These are phyloP conservation scores for Bombus ignitus DNA, from an alignment of 1,140 invertebrate genomes.

Conservation along the genomic window DNA sequence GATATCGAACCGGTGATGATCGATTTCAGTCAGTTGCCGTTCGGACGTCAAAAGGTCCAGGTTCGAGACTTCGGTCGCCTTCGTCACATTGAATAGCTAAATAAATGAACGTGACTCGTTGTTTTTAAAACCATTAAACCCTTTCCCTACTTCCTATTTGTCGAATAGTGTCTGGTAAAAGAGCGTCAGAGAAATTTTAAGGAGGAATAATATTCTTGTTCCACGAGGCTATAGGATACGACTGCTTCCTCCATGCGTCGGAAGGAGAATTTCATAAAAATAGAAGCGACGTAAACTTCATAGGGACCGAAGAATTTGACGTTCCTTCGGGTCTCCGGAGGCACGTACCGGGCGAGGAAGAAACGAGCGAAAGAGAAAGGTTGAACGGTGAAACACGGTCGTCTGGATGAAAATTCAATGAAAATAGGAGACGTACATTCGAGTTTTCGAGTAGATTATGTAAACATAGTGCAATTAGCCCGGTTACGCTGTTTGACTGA, in stretches of 20 bases:
- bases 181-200: slow-evolving; percentile 2
- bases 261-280: slow-evolving; percentile 49
- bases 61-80: too few species aligned
- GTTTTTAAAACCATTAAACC: too few species aligned
- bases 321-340: slow-evolving; percentile 22
- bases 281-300: slow-evolving; percentile 53
- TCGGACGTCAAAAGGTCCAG: too few species aligned
- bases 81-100: too few species aligned
- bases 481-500: slow-evolving; percentile 33
- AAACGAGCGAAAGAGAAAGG: neutral
- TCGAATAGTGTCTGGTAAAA: neutral
- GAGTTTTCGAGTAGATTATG: slow-evolving; percentile 45
- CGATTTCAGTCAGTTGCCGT: too few species aligned
- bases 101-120: too few species aligned
- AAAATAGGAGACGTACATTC: slow-evolving; percentile 9
- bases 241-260: slow-evolving; percentile 33
- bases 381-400: slow-evolving; percentile 2
- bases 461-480: slow-evolving; percentile 43
- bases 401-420: slow-evolving; percentile 8
- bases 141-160: too few species aligned
- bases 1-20: too few species aligned
- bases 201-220: slow-evolving; percentile 22
- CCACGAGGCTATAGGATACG: slow-evolving; percentile 6
- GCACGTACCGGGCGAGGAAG: neutral
- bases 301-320: slow-evolving; percentile 37